Evolutionary conservation across 2,888 invertebrate species (phyloP).

Genomic region (Hirtodrosophila duncani): DNA sequence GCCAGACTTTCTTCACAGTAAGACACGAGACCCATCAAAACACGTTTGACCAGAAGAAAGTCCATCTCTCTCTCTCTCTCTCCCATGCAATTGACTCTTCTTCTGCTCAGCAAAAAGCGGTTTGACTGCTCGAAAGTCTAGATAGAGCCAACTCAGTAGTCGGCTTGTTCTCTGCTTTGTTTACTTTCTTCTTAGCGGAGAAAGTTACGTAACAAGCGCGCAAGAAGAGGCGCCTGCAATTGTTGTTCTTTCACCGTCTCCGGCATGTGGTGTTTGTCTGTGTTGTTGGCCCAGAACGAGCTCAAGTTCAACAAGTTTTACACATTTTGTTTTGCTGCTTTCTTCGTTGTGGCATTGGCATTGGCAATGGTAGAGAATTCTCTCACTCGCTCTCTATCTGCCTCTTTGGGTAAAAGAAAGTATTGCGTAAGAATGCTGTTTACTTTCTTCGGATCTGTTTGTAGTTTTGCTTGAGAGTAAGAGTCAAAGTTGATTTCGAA

Average conservation of each 20-base stretch:
- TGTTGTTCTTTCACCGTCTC: constrained; percentile 6
- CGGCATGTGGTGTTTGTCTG: constrained; percentile 3
- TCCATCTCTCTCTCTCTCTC: constrained; percentile 31
- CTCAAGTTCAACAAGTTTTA: constrained; percentile 56
- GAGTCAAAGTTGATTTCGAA: constrained; percentile 60
- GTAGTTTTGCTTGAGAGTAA: background rate
- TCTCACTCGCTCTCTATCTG: background rate
- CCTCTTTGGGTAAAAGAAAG: constrained; percentile 40
- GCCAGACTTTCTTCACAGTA: no score
- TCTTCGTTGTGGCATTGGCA: constrained; percentile 57
- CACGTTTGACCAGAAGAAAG: constrained; percentile 33
- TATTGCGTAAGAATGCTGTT: constrained; percentile 52
- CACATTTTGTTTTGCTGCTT: constrained; percentile 64
- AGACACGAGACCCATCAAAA: constrained; percentile 3
- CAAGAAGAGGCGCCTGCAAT: constrained; percentile 58
- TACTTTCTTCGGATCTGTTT: constrained; percentile 37
- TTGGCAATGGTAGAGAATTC: constrained; percentile 44
- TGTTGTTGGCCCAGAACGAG: constrained; percentile 54
- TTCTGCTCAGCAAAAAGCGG: no score
- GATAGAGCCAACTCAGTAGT: no score
- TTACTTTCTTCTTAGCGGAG: constrained; percentile 69
- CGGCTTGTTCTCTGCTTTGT: constrained; percentile 40
- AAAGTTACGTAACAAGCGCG: constrained; percentile 75
- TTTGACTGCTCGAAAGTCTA: no score
- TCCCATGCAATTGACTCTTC: constrained; percentile 7